Evolutionary conservation across 1,140 invertebrate species (phyloP), one percentile per base, ranked within the genome.

Genomic region (Tyrophagus putrescentiae): DNA sequence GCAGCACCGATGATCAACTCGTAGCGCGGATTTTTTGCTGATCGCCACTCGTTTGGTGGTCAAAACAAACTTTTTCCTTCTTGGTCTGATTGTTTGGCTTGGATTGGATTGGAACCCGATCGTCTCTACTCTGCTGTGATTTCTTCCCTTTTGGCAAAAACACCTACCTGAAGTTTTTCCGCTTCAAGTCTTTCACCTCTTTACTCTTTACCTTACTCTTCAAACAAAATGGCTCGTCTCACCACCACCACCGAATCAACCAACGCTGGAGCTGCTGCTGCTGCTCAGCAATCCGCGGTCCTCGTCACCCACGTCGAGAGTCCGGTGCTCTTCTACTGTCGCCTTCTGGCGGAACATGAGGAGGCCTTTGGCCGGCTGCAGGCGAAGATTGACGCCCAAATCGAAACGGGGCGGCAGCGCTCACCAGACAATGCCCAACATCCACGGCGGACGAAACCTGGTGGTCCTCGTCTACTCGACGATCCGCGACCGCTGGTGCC

Each of bases 251-350:
- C n/a, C n/a, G n/a, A n/a, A n/a, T n/a, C 18, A 1, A 42, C 18
- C 41, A 42, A 42, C 4, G 25, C 41, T 1, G 25, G 50, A 53
- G 6, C 23, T 5, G n/a, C n/a, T 31, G 13, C 27, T 16, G 3
- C 28, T 13, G 25, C 32, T 29, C 23, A 27, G 21, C 13, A 54
- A 54, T 54, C 31, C n/a, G n/a, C n/a, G 52, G 52, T 54, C 21
- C 11, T 32, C 13, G 28, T 54, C 32, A 54, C 52, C 18, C 52
- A 54, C 28, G 52, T 54, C 21, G 28, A 54, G n/a, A 54, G 27
- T 32, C 52, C 52, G 3, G 27, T 27, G n/a, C 31, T 54, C 21
- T 54, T 54, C 25, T 54, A 54, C 39, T 54, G 52, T 33, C 52
- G 52, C 21, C 3, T 54, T 29, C 31, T 27, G 13, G 7, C 13